Base-by-base conservation (phyloP, 2,888 invertebrate genomes). In the Agrotis ipsilon region DNA sequence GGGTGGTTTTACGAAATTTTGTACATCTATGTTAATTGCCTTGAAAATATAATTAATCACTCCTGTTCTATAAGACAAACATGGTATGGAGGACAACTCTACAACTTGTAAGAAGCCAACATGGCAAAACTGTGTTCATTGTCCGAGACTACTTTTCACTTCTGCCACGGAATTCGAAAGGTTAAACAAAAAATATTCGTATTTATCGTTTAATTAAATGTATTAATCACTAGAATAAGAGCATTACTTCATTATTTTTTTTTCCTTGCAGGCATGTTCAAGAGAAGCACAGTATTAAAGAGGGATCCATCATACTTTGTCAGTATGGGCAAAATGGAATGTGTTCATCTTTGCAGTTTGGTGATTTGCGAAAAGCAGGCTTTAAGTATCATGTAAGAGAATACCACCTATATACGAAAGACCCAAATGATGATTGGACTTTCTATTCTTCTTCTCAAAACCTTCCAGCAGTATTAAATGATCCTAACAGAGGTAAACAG, bases 401-500 rank as follows among this genome's bases (percentile, higher is more conserved):
- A 88, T 96, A 97, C 84, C 97, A 97, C 87, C 93, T 97, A 70
- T 93, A 91, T 81, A 88, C 91, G 24, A 92, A 91, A 73, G 88
- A 91, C 76, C 82, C 70, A 19, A 91, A 93, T 72, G 97, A 97
- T 88, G 94, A 97, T 91, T 99, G 98, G 98, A 98, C 98, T n/a
- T 96, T 98, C 72, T 99, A 98, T 93, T 98, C 98, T 62, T 98
- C 99, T 64, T 97, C 98, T 64, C 99, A 99, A 94, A 99, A 99
- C 94, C 96, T 99, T 81, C 98, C 99, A 49, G 99, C 99, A 70
- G 99, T 99, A 82, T 97, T 99, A 77, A 99, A 99, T 95, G 99
- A 99, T 94, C 99, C 99, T 0, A 98, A 98, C 78, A 97, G 98
- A 89, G 98, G 99, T 81, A 99, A 99, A 93, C 98, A 98, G 92